phyloP scores from a whole-genome alignment of 2,888 invertebrate species.

The Drosophila flavopinicola region DNA sequence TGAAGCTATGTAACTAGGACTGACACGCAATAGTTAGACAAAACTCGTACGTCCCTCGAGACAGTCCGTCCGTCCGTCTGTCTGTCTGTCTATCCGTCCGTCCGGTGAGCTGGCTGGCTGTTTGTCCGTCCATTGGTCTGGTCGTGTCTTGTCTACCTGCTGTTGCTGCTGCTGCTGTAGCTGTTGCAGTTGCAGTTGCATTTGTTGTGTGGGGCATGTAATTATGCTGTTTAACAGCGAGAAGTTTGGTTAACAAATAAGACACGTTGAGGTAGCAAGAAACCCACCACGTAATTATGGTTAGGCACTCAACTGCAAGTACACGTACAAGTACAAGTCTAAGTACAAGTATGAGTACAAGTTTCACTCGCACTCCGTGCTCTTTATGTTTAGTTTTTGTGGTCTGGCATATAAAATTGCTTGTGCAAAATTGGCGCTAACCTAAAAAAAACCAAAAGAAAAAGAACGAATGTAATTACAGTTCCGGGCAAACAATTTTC shows the following conservation, averaged over 20 bases:
- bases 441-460: not conserved
- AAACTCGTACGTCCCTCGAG: constrained; percentile 34
- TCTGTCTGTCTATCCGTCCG: not conserved
- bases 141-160: constrained; percentile 47
- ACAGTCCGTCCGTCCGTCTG: constrained; percentile 7
- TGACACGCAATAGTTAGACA: constrained; percentile 74
- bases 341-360: not conserved
- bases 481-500: constrained; percentile 1
- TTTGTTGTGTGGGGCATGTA: constrained; percentile 57
- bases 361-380: constrained; percentile 2
- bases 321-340: constrained; percentile 9
- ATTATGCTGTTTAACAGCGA: constrained; percentile 77
- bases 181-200: constrained; percentile 21
- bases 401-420: constrained; percentile 36
- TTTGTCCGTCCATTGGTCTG: constrained; percentile 4
- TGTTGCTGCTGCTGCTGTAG: constrained; percentile 13
- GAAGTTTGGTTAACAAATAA: constrained; percentile 71
- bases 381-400: constrained; percentile 10
- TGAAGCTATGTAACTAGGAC: constrained; percentile 44
- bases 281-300: constrained; percentile 47
- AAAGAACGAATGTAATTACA: constrained; percentile 35
- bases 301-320: constrained; percentile 7
- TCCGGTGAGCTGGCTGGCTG: constrained; percentile 2
- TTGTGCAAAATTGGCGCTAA: constrained; percentile 12
- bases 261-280: constrained; percentile 44